Evolutionary conservation across 1,140 invertebrate genomes (phyloP).

Genomic region (Nephotettix cincticeps): DNA sequence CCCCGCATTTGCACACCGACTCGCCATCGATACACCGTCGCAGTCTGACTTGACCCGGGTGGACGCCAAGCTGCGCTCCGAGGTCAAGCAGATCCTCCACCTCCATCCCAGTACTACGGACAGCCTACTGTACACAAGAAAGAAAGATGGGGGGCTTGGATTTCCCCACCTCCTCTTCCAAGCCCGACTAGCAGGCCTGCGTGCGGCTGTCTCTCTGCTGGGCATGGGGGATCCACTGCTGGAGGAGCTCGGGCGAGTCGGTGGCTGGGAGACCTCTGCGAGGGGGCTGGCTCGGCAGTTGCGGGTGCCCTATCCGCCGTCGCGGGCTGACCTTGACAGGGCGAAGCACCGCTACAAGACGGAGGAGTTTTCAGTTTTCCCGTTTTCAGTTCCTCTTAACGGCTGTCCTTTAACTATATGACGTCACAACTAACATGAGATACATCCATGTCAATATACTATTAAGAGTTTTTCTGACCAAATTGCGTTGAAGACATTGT

Average conservation of each 20-base stretch:
- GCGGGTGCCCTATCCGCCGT: background rate
- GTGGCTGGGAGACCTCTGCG: background rate
- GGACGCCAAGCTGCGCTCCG: conserved; percentile 1
- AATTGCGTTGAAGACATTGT: too few relatives aligned
- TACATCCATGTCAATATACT: too few relatives aligned
- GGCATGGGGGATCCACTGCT: background rate
- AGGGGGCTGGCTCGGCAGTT: background rate
- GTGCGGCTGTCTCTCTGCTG: background rate
- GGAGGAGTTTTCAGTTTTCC: too few relatives aligned
- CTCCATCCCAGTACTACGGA: conserved; percentile 15
- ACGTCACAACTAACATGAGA: too few relatives aligned
- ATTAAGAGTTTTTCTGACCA: too few relatives aligned
- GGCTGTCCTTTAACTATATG: too few relatives aligned
- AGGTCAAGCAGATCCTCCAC: conserved; percentile 26
- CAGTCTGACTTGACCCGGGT: background rate
- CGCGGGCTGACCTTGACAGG: background rate
- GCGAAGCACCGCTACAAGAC: background rate
- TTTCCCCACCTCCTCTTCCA: background rate
- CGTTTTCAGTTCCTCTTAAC: too few relatives aligned
- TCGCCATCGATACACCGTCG: background rate
- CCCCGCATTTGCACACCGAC: conserved; percentile 6
- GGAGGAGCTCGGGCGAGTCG: background rate
- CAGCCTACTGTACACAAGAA: conserved; percentile 24
- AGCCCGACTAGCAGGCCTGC: background rate
- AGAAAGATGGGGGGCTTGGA: conserved; percentile 28